Percentiles rank a stretch among this genome's conserved stretches.
Conservation (phyloP, 2,888 invertebrate species). For the Aspidapion aeneum region DNA sequence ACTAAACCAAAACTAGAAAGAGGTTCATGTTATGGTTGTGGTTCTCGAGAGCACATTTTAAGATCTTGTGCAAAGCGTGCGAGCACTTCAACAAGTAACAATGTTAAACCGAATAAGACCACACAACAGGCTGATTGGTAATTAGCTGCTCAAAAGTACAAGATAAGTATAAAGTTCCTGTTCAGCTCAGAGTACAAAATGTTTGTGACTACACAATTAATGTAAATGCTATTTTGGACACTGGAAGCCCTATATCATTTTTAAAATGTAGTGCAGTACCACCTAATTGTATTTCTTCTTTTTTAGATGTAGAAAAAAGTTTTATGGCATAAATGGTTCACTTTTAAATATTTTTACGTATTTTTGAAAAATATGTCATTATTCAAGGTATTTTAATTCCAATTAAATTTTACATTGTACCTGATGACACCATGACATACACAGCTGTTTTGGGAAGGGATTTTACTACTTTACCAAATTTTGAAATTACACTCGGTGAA, state of each 20-base stretch:
- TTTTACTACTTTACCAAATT: constrained; percentile 8
- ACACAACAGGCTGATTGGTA: neutral
- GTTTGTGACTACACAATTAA: neutral
- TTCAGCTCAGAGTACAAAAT: neutral
- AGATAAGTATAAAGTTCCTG: neutral
- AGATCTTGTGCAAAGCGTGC: constrained; percentile 16
- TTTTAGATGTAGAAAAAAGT: constrained; percentile 6
- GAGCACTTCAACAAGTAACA: neutral
- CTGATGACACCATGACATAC: constrained; percentile 15
- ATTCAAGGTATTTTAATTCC: constrained; percentile 5
- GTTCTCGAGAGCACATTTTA: constrained; percentile 10
- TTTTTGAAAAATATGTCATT: constrained; percentile 6
- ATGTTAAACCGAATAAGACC: neutral
- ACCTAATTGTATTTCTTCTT: neutral
- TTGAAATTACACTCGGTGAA: constrained; percentile 4
- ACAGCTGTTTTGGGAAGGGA: constrained; percentile 16
- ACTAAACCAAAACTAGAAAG: neutral
- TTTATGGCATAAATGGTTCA: constrained; percentile 17
- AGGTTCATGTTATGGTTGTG: constrained; percentile 21
- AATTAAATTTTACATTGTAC: constrained; percentile 17
- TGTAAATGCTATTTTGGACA: constrained; percentile 14
- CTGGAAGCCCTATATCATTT: constrained; percentile 20
- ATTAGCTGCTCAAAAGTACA: neutral
- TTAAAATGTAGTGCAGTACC: constrained; percentile 14
- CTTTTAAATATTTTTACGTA: constrained; percentile 13